Conservation (phyloP, 1,140 invertebrate genomes). For the Lerema accius region DNA sequence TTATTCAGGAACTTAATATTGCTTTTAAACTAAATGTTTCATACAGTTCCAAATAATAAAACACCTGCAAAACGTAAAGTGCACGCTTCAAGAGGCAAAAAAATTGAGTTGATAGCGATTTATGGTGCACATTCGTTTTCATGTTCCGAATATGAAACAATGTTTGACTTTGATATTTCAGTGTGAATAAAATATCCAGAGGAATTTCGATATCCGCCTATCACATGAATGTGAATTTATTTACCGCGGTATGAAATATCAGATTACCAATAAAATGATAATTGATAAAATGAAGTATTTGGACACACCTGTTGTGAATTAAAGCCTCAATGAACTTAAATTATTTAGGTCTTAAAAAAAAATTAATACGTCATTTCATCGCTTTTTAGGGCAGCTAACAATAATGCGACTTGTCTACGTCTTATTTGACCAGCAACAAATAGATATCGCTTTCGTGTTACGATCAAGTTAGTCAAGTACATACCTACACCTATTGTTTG, state of each 20-base stretch:
- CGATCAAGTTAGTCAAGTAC: too few relatives aligned
- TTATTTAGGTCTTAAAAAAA: too few relatives aligned
- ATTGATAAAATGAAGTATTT: too few relatives aligned
- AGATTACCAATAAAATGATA: too few relatives aligned
- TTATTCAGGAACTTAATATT: not conserved
- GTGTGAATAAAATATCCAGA: conserved; percentile 6
- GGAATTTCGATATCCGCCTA: not conserved
- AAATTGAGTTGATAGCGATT: conserved; percentile 4
- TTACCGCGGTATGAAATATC: not conserved
- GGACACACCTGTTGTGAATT: too few relatives aligned
- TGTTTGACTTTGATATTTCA: conserved; percentile 10
- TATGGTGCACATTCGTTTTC: conserved; percentile 19
- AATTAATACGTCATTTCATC: too few relatives aligned
- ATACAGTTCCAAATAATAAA: conserved; percentile 5
- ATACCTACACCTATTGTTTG: too few relatives aligned
- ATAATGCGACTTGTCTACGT: too few relatives aligned
- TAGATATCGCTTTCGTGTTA: too few relatives aligned
- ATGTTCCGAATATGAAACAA: conserved; percentile 1
- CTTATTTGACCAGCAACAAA: too few relatives aligned
- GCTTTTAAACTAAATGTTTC: not conserved
- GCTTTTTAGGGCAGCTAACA: too few relatives aligned
- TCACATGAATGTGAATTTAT: not conserved
- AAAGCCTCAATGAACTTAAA: too few relatives aligned
- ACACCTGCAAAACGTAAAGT: conserved; percentile 2
- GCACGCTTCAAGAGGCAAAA: conserved; percentile 8